phyloP scores from a whole-genome alignment of 2,113 vertebrate species.

The Hyperopisus bebe region DNA sequence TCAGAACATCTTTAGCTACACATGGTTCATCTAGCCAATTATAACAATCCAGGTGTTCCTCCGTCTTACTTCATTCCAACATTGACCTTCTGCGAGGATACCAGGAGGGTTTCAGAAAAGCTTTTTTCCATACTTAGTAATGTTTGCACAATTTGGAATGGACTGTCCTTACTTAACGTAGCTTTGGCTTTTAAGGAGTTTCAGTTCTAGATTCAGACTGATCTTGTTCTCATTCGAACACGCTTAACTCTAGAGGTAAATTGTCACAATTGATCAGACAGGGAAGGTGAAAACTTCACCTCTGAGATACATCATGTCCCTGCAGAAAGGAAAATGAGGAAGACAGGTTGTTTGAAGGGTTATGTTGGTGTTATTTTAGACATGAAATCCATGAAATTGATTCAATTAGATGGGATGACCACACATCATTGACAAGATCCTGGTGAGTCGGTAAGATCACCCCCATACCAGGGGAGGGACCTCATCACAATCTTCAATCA shows the following conservation, averaged over 20 bases:
- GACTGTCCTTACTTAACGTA: background rate
- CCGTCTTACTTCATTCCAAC: background rate
- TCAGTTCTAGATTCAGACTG: background rate
- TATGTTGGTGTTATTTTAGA: conserved; percentile 16
- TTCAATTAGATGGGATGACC: conserved; percentile 12
- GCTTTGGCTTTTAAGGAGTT: background rate
- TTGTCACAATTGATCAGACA: background rate
- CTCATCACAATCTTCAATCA: background rate
- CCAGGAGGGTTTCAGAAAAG: background rate
- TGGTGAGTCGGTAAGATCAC: background rate
- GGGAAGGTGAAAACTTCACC: background rate
- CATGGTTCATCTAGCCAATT: background rate
- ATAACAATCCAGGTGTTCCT: conserved; percentile 2
- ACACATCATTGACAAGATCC: background rate
- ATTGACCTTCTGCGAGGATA: background rate
- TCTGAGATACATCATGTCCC: background rate
- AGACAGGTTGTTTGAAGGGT: background rate
- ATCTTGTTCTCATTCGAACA: background rate
- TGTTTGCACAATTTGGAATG: background rate
- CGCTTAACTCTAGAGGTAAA: background rate
- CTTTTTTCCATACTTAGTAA: background rate
- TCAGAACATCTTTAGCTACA: background rate
- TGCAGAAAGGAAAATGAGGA: background rate
- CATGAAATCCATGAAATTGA: conserved; percentile 4
- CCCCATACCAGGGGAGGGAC: background rate